These are phyloP conservation scores for Gymnarchus niloticus DNA, from an alignment of 2,113 vertebrate genomes.

Conservation along the genomic window DNA sequence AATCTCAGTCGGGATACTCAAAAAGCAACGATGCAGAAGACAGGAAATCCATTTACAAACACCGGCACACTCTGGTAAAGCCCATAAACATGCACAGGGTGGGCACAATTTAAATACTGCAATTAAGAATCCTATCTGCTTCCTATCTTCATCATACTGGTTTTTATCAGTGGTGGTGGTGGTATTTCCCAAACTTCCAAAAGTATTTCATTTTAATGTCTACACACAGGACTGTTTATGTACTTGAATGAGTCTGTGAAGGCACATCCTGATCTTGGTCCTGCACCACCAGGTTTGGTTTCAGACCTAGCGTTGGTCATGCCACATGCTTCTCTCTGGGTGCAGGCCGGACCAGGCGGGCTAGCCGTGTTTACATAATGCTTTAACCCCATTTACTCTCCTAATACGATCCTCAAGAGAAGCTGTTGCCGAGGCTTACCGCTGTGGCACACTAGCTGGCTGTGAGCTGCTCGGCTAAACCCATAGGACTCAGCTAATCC, in stretches of 20 bases:
- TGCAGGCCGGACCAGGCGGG: not conserved
- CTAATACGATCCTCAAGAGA: conserved; percentile 30
- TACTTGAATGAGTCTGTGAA: not conserved
- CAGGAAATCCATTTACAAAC: not conserved
- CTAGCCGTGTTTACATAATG: conserved; percentile 13
- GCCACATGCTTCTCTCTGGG: not conserved
- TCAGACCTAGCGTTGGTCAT: not conserved
- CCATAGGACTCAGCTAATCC: conserved; percentile 19
- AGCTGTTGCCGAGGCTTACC: conserved; percentile 30
- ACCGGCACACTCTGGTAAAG: not conserved
- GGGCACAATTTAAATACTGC: not conserved
- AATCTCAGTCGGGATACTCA: not conserved
- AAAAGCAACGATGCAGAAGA: not conserved
- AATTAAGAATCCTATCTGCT: conserved; percentile 5
- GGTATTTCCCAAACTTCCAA: not conserved
- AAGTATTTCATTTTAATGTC: not conserved
- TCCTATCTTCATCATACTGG: not conserved
- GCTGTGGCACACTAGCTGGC: conserved; percentile 15
- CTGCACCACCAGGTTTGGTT: not conserved
- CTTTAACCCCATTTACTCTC: conserved; percentile 31
- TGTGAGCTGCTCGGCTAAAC: conserved; percentile 26
- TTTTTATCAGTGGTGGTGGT: not conserved
- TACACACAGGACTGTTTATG: not conserved
- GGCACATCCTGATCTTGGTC: not conserved
- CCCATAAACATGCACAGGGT: not conserved